A percentile compares a stretch with the other conserved stretches of the same genome.
Conservation (phyloP, 1,140 invertebrate genomes). For the Macrocentrus cingulum region DNA sequence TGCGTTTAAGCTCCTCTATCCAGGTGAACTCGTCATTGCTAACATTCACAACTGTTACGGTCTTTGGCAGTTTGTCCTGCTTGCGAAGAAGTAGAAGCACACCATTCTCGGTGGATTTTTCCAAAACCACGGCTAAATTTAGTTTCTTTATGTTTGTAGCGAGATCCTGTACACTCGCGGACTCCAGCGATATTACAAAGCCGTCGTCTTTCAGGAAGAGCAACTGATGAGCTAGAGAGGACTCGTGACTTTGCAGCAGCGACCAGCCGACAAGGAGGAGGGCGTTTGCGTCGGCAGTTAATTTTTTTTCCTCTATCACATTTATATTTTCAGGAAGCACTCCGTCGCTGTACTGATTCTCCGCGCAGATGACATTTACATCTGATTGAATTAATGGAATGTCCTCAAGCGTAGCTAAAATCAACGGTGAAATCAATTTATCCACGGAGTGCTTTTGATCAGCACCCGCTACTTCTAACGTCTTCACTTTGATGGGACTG, state of each 20-base stretch:
- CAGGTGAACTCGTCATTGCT: constrained; percentile 56
- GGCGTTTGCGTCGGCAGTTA: constrained; percentile 61
- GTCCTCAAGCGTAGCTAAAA: constrained; percentile 64
- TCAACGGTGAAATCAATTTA: constrained; percentile 57
- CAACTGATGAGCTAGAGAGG: constrained; percentile 36
- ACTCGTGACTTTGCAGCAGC: constrained; percentile 35
- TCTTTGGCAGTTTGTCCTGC: constrained; percentile 31
- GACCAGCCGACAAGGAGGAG: constrained; percentile 59
- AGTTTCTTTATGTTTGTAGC: constrained; percentile 33
- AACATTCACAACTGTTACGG: constrained; percentile 41
- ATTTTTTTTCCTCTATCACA: constrained; percentile 63
- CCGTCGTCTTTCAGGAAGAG: constrained; percentile 50
- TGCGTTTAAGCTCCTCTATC: constrained; percentile 58
- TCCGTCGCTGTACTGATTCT: constrained; percentile 52
- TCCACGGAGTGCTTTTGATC: constrained; percentile 55
- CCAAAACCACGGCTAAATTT: constrained; percentile 41
- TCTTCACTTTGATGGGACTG: constrained; percentile 68
- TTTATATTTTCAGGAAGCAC: constrained; percentile 59
- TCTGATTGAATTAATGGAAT: constrained; percentile 67
- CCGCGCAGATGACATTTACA: constrained; percentile 50
- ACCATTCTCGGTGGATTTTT: constrained; percentile 39
- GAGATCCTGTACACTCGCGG: constrained; percentile 25
- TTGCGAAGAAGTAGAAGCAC: constrained; percentile 47
- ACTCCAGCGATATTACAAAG: constrained; percentile 58
- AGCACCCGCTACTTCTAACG: constrained; percentile 67